phyloP scores from a whole-genome alignment of 1,140 invertebrate genomes.

The Drosophila tsacasi region DNA sequence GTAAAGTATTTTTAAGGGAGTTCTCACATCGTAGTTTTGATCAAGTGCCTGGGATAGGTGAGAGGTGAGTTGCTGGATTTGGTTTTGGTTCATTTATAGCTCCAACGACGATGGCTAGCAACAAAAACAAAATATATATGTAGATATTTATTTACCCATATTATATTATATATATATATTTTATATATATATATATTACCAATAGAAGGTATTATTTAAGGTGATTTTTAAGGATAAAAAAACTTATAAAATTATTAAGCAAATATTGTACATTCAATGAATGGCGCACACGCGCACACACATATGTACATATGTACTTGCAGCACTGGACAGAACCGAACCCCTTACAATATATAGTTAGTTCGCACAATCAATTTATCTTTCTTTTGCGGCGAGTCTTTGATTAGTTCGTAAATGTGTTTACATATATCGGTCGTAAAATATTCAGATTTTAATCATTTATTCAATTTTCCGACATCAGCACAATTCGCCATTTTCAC shows the following conservation, averaged over 20 bases:
- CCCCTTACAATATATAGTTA: slow-evolving; percentile 2
- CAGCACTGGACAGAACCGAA: background rate
- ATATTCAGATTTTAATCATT: slow-evolving; percentile 8
- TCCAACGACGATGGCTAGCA: slow-evolving; percentile 25
- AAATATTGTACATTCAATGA: slow-evolving; percentile 4
- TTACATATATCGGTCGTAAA: slow-evolving; percentile 13
- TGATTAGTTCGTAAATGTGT: slow-evolving; percentile 19
- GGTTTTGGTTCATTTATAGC: slow-evolving; percentile 82
- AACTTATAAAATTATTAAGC: background rate
- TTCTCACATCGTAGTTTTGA: slow-evolving; percentile 90
- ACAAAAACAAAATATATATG: background rate
- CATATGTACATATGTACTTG: background rate
- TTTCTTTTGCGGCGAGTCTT: background rate
- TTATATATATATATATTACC: background rate
- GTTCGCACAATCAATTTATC: slow-evolving; percentile 3
- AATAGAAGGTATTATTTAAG: background rate
- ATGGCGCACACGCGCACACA: slow-evolving; percentile 22
- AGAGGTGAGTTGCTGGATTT: slow-evolving; percentile 87
- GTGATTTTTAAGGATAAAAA: background rate
- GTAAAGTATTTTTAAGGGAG: background rate
- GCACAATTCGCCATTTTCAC: slow-evolving; percentile 61
- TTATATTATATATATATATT: background rate
- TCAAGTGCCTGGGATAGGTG: slow-evolving; percentile 89
- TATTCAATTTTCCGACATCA: slow-evolving; percentile 18
- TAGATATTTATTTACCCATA: too few relatives aligned